phyloP scores from a whole-genome alignment of 1,140 invertebrate species.

The Dreissena polymorpha region DNA sequence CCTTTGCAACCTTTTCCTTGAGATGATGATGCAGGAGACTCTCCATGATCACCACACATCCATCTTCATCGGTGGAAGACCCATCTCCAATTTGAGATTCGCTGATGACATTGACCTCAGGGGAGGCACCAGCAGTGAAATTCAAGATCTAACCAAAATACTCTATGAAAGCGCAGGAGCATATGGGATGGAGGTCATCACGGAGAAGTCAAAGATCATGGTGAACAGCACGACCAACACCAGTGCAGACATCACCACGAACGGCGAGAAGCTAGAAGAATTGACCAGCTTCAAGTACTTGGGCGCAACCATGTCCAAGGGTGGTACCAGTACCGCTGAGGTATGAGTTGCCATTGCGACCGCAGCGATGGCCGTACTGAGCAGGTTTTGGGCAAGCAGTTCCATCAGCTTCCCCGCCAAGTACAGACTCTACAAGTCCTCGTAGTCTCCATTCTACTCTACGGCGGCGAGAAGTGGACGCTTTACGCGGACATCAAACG shows the following conservation, averaged over 20 bases:
- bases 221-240: conserved; percentile 8
- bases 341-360: conserved; percentile 17
- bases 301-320: conserved; percentile 26
- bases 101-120: conserved; percentile 55
- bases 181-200: conserved; percentile 6
- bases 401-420: conserved; percentile 16
- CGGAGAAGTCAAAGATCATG: conserved; percentile 52
- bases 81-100: conserved; percentile 5
- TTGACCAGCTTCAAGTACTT: not conserved
- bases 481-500: conserved; percentile 16
- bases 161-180: not conserved
- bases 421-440: conserved; percentile 12
- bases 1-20: not conserved
- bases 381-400: conserved; percentile 30
- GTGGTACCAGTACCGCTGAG: conserved; percentile 37
- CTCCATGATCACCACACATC: not conserved
- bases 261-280: no score
- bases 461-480: conserved; percentile 16
- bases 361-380: conserved; percentile 22
- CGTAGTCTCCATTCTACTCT: conserved; percentile 17
- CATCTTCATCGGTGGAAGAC: conserved; percentile 5
- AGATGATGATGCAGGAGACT: not conserved
- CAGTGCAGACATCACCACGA: no score
- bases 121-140: not conserved
- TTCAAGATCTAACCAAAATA: not conserved